Conservation (phyloP, 2,113 vertebrate genomes). For the Thamnaconus septentrionalis region DNA sequence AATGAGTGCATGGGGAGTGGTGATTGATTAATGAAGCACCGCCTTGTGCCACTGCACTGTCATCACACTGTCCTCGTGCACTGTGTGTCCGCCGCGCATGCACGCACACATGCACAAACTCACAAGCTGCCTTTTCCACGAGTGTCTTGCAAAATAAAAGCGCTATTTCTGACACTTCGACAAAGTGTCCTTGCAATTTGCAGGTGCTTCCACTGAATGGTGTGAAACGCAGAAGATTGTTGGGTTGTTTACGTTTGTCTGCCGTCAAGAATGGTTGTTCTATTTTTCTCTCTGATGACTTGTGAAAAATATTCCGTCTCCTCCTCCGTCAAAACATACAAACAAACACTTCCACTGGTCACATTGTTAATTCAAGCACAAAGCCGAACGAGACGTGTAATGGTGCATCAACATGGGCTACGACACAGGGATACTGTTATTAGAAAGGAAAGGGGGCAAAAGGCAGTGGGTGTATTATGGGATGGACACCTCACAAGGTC, state of each 20-base stretch:
- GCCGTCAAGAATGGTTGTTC: too few species aligned
- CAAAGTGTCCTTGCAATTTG: too few species aligned
- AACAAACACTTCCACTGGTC: conserved; percentile 13
- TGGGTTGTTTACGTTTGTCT: too few species aligned
- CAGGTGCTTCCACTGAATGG: too few species aligned
- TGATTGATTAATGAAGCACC: conserved; percentile 54
- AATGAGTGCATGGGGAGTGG: conserved; percentile 29
- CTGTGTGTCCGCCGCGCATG: conserved; percentile 1
- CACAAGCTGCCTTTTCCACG: conserved; percentile 14
- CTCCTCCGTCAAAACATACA: too few species aligned
- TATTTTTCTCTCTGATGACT: too few species aligned
- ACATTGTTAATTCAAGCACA: conserved; percentile 12
- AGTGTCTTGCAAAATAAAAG: too few species aligned
- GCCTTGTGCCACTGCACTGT: conserved; percentile 35
- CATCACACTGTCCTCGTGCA: conserved; percentile 37
- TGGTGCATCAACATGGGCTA: conserved; percentile 29
- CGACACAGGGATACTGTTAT: too few species aligned
- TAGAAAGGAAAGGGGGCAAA: not conserved
- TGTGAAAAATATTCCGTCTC: too few species aligned
- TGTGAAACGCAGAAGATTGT: too few species aligned
- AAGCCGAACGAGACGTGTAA: conserved; percentile 24
- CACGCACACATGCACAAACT: conserved; percentile 18
- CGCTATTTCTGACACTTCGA: too few species aligned
- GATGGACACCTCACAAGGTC: conserved; percentile 28
- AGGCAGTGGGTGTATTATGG: not conserved